Base-by-base conservation (phyloP, 2,113 vertebrate genomes). In the Austrofundulus limnaeus region DNA sequence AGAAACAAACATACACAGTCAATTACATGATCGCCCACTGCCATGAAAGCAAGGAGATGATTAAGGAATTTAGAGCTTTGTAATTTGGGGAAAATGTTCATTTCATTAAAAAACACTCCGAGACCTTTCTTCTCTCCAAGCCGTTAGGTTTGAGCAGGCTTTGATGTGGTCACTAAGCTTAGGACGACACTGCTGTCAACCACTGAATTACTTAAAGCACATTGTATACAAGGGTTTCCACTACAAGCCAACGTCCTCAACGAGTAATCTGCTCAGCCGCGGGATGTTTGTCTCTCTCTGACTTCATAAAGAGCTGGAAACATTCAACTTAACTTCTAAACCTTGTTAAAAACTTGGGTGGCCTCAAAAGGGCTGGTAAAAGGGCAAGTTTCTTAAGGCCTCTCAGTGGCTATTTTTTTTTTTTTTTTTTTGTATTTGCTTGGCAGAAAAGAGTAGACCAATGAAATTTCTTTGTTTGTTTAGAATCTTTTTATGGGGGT, bases 81-180 rank as follows among this genome's bases (percentile, higher is more conserved):
- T 34, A 23, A 61, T 65, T 67, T 39, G 28, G n/a, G 55, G 66
- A 68, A 37, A 38, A 39, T 41, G 52, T 10, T n/a, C 12, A 11
- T 24, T 17, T 37, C 42, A 21, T 19, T 63, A 48, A 66, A 74
- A 77, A 87, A 73, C 54, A 54, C 62, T 72, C 71, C 25, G 74
- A 78, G 70, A n/a, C 66, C 53, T 48, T 37, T 31, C 65, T 80
- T 85, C 64, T 73, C 56, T 80, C 38, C 17, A 51, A 66, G 57
- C 54, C 1, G 16, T 75, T 42, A 54, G 50, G 61, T 62, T 52
- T 16, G n/a, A 28, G 31, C 47, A 0, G 52, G 8, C 75, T 85
- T 71, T 86, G 82, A 86, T 86, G 81, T 81, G 82, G 79, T 67
- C 46, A 39, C 62, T 75, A 67, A 66, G 59, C 46, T 16, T 75